Conservation (phyloP, 1,140 invertebrate genomes). For the Pseudomyrmex gracilis region DNA sequence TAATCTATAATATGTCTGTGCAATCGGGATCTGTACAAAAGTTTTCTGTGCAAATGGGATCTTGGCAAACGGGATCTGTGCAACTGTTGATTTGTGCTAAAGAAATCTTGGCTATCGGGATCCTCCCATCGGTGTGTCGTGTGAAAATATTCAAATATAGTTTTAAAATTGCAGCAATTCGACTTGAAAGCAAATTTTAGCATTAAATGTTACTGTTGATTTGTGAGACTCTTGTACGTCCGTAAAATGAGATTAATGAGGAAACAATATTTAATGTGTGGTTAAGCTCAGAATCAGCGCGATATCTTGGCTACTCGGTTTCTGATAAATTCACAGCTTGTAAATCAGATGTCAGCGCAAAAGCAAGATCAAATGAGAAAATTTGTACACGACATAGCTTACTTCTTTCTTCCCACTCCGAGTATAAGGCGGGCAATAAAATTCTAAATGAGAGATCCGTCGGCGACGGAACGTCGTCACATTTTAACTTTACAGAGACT, state of each 20-base stretch:
- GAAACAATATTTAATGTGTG: not conserved
- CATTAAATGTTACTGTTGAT: not conserved
- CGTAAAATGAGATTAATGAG: constrained; percentile 13
- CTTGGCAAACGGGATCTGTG: too few species aligned
- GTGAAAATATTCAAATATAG: not conserved
- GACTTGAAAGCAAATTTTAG: not conserved
- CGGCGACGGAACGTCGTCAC: constrained; percentile 8
- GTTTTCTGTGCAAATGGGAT: too few species aligned
- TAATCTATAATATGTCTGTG: too few species aligned
- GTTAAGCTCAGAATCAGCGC: constrained; percentile 13
- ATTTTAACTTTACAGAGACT: constrained; percentile 27
- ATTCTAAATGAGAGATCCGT: constrained; percentile 51
- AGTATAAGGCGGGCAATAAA: constrained; percentile 49
- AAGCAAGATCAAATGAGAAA: not conserved
- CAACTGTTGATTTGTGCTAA: too few species aligned
- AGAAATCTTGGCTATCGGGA: too few species aligned
- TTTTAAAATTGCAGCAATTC: constrained; percentile 3
- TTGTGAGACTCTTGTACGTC: not conserved
- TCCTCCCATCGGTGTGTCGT: too few species aligned
- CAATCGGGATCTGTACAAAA: too few species aligned
- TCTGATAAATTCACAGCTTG: not conserved
- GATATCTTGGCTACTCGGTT: not conserved
- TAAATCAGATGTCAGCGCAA: constrained; percentile 15
- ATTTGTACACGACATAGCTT: constrained; percentile 27
- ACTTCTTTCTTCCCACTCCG: not conserved